phyloP scores from a whole-genome alignment of 2,113 vertebrate species.

The Pedionomus torquatus region DNA sequence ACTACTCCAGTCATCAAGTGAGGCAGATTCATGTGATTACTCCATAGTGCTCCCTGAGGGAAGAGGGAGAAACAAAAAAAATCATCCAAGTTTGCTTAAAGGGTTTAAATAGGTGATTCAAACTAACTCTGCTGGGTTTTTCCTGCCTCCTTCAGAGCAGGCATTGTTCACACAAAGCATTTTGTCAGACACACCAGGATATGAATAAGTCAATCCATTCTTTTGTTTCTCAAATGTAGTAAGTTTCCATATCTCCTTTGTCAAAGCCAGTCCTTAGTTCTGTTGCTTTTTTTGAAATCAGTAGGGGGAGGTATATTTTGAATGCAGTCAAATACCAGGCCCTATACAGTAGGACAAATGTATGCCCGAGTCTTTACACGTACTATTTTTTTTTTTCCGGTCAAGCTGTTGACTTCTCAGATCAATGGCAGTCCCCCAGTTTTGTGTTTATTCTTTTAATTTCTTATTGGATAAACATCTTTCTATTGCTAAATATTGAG shows the following conservation, averaged over 20 bases:
- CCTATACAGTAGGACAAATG: not conserved
- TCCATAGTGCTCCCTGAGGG: not conserved
- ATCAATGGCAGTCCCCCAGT: not conserved
- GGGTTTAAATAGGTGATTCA: conserved; percentile 41
- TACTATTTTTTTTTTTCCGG: not conserved
- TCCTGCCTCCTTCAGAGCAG: not conserved
- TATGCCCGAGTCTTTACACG: not conserved
- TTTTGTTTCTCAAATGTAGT: conserved; percentile 42
- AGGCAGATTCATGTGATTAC: not conserved
- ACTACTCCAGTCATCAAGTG: not conserved
- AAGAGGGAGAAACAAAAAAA: not conserved
- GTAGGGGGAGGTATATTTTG: not conserved
- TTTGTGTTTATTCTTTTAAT: conserved; percentile 21
- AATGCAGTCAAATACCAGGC: not conserved
- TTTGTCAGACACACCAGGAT: conserved; percentile 33
- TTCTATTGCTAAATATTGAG: not conserved
- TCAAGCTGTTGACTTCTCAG: not conserved
- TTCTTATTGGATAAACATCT: not conserved
- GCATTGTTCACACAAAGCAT: conserved; percentile 39
- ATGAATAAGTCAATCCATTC: conserved; percentile 42
- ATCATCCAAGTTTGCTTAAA: not conserved
- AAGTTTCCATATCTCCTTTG: conserved; percentile 43
- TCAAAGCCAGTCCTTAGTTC: conserved; percentile 2
- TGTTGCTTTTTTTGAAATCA: conserved; percentile 30
- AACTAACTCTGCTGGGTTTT: conserved; percentile 43